A percentile compares a stretch with the other conserved stretches of the same genome.
Conservation (phyloP, 2,797 vertebrate genomes). For the Enteromius viviparus region DNA sequence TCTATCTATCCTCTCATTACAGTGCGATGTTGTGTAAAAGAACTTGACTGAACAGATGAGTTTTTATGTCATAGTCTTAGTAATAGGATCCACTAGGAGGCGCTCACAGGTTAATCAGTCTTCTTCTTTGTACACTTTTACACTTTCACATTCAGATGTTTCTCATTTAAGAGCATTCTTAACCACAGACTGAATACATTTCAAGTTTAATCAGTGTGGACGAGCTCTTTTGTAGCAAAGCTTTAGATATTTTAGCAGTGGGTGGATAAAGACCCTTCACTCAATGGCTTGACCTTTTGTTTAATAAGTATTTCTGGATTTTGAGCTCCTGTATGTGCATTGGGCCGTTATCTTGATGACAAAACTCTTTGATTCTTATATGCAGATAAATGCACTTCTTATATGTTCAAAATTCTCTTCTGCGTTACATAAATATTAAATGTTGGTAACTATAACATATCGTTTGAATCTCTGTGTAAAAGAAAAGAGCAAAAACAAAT, state of each 20-base stretch:
- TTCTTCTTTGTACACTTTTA: background rate
- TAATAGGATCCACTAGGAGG: background rate
- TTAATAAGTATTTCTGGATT: background rate
- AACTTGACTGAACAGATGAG: background rate
- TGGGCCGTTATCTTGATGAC: background rate
- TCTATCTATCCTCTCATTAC: background rate
- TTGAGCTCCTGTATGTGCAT: background rate
- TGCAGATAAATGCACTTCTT: background rate
- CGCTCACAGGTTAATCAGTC: background rate
- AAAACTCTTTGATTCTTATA: background rate
- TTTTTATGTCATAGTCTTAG: background rate
- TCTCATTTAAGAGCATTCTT: background rate
- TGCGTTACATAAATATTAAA: background rate
- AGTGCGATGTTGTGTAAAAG: background rate
- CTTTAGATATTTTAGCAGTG: background rate
- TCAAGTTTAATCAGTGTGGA: background rate
- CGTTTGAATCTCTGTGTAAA: background rate
- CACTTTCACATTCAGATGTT: background rate
- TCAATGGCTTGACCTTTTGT: background rate
- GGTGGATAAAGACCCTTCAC: background rate
- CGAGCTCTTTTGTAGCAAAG: background rate
- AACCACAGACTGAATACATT: background rate
- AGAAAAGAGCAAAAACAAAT: background rate
- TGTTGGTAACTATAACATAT: background rate
- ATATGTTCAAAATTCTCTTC: background rate